phyloP scores from a whole-genome alignment of 2,888 invertebrate species.

The Electrophaes corylata region DNA sequence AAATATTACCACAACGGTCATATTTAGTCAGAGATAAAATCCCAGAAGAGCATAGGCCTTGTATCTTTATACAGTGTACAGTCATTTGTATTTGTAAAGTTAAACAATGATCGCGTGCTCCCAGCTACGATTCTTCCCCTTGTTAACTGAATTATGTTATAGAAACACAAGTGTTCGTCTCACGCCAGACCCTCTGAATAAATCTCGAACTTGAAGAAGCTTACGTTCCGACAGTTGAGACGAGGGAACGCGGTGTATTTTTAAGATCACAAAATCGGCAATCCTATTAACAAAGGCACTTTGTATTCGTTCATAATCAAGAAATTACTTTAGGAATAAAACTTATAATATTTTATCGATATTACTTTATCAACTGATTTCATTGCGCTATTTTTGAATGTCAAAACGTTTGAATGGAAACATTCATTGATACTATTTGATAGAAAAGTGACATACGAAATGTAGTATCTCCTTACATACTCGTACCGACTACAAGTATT shows the following conservation, averaged over 20 bases:
- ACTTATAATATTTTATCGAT: not conserved
- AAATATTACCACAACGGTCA: too few species aligned
- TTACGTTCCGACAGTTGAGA: constrained; percentile 35
- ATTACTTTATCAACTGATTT: too few species aligned
- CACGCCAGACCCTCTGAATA: constrained; percentile 70
- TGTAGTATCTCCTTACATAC: too few species aligned
- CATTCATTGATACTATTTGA: too few species aligned
- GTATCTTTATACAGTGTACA: too few species aligned
- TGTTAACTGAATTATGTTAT: constrained; percentile 71
- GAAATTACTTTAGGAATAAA: constrained; percentile 27
- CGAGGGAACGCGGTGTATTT: constrained; percentile 38
- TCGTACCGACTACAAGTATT: too few species aligned
- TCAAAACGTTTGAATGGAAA: too few species aligned
- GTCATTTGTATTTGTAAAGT: constrained; percentile 4
- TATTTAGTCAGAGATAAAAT: too few species aligned
- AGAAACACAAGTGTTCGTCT: constrained; percentile 62
- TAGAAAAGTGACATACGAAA: too few species aligned
- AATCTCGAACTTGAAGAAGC: constrained; percentile 66
- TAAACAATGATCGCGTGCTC: constrained; percentile 36
- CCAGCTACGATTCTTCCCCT: constrained; percentile 63
- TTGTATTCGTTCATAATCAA: constrained; percentile 35
- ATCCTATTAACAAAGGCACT: constrained; percentile 41
- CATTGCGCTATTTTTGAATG: too few species aligned
- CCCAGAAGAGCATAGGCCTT: too few species aligned
- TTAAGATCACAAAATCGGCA: constrained; percentile 41